Evolutionary conservation across 2,797 vertebrate genomes (phyloP).

Genomic region (Pogonophryne albipinna): DNA sequence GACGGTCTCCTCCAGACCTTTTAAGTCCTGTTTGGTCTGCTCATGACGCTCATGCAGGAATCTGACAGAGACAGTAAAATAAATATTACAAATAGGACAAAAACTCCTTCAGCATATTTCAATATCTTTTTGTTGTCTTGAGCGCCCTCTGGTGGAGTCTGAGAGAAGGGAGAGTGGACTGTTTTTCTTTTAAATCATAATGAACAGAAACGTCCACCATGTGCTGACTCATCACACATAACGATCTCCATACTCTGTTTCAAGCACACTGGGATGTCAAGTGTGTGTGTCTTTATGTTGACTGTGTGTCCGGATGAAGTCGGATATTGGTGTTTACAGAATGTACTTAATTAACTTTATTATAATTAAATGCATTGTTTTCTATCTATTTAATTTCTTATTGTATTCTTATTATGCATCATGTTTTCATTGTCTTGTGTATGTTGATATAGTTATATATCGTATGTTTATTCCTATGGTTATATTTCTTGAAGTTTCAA

Average conservation of each 20-base stretch:
- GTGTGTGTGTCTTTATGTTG: too few relatives aligned
- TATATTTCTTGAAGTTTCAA: too few relatives aligned
- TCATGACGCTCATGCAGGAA: constrained; percentile 95
- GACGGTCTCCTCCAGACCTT: constrained; percentile 95
- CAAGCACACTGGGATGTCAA: background rate
- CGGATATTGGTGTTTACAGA: too few relatives aligned
- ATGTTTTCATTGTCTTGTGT: too few relatives aligned
- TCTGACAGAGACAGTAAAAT: constrained; percentile 74
- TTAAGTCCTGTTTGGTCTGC: constrained; percentile 95
- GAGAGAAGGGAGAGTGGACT: background rate
- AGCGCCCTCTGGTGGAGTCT: constrained; percentile 25
- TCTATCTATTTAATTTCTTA: too few relatives aligned
- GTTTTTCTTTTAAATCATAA: background rate
- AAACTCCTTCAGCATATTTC: background rate
- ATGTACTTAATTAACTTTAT: too few relatives aligned
- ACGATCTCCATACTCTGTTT: background rate
- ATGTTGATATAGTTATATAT: too few relatives aligned
- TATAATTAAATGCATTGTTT: too few relatives aligned
- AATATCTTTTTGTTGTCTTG: constrained; percentile 1
- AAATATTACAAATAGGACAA: background rate
- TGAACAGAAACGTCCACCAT: background rate
- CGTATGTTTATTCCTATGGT: too few relatives aligned
- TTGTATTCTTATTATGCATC: too few relatives aligned
- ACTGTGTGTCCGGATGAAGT: too few relatives aligned
- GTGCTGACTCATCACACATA: background rate